Evolutionary conservation across 2,797 vertebrate genomes (phyloP).

Genomic region (Silurus aristotelis): DNA sequence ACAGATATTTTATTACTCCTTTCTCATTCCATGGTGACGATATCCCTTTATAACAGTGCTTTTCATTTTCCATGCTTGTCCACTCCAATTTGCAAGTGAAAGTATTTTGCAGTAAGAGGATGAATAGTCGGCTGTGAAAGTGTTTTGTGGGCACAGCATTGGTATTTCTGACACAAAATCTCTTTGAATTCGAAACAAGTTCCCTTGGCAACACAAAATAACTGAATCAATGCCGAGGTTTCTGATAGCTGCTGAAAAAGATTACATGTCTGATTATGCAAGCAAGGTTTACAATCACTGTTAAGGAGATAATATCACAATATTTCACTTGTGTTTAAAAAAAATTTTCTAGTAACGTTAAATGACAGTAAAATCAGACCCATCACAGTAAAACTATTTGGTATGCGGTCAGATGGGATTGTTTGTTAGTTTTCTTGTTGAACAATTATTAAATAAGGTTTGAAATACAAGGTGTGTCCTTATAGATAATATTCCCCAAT

Average conservation of each 20-base stretch:
- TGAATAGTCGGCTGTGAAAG: constrained; percentile 46
- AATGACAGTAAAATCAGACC: not conserved
- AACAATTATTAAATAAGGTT: not conserved
- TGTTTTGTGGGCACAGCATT: constrained; percentile 52
- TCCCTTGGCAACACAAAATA: constrained; percentile 60
- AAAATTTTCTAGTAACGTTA: not conserved
- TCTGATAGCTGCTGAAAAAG: constrained; percentile 55
- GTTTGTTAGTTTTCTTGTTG: not conserved
- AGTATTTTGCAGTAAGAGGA: constrained; percentile 47
- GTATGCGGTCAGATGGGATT: not conserved
- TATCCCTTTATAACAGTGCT: constrained; percentile 21
- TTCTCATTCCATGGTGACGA: constrained; percentile 25
- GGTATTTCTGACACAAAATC: constrained; percentile 55
- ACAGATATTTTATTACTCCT: constrained; percentile 25
- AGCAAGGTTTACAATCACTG: constrained; percentile 54
- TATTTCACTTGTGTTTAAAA: too few species aligned
- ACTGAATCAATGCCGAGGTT: constrained; percentile 49
- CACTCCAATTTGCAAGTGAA: constrained; percentile 47
- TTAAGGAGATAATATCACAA: constrained; percentile 24
- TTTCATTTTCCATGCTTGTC: constrained; percentile 39
- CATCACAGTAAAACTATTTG: too few species aligned
- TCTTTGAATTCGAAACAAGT: constrained; percentile 62
- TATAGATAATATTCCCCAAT: not conserved
- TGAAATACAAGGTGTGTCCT: not conserved
- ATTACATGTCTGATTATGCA: constrained; percentile 60